Conservation (phyloP, 2,113 vertebrate species). For the Albula goreensis region DNA sequence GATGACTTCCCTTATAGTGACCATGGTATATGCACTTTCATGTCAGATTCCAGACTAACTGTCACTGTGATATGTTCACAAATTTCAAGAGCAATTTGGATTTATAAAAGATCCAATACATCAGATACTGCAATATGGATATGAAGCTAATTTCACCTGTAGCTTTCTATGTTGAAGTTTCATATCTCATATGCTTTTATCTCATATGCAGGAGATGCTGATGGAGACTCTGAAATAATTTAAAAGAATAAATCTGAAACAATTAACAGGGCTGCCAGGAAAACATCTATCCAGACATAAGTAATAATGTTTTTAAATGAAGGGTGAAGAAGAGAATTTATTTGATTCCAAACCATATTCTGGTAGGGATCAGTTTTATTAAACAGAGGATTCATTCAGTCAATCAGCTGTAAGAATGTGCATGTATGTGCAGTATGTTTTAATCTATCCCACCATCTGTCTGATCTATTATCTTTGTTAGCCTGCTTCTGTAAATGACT, state of each 20-base stretch:
- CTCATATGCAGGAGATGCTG: background rate
- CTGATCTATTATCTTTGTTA: slow-evolving; percentile 4
- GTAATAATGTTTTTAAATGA: too few species aligned
- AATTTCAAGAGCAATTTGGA: background rate
- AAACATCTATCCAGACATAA: too few species aligned
- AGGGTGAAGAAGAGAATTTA: background rate
- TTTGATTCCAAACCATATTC: background rate
- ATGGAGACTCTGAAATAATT: background rate
- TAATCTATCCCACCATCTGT: background rate
- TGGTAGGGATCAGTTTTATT: background rate
- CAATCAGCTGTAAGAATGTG: background rate
- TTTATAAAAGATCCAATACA: background rate
- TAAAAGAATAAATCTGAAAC: too few species aligned
- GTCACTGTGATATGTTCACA: background rate
- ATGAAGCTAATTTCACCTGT: background rate
- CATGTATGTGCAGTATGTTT: background rate
- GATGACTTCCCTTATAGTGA: too few species aligned
- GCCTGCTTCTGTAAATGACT: background rate
- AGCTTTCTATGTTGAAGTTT: background rate
- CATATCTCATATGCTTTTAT: background rate
- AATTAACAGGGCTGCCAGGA: too few species aligned
- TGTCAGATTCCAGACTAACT: background rate
- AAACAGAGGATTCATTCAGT: background rate
- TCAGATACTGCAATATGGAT: background rate
- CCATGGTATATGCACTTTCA: background rate